phyloP scores from a whole-genome alignment of 2,888 invertebrate species.

The Dynastes tityus region DNA sequence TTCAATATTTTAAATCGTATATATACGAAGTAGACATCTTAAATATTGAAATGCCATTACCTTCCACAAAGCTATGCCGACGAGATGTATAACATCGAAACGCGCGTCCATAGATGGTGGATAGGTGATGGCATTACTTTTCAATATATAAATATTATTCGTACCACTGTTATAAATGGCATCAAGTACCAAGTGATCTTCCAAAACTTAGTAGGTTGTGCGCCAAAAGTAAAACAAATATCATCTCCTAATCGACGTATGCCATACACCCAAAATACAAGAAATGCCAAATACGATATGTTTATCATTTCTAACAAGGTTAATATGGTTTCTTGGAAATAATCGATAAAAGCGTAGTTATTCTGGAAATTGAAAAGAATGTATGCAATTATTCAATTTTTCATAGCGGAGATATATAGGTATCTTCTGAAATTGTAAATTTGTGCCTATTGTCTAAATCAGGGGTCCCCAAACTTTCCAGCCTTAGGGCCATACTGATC shows the following conservation, averaged over 20 bases:
- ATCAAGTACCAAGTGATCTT: slow-evolving; percentile 54
- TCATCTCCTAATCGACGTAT: slow-evolving; percentile 54
- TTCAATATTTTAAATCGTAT: too few relatives aligned
- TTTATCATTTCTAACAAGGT: slow-evolving; percentile 31
- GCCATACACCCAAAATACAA: slow-evolving; percentile 54
- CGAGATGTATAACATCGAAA: too few relatives aligned
- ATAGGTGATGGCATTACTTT: too few relatives aligned
- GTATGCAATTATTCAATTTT: background rate
- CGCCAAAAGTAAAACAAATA: slow-evolving; percentile 54
- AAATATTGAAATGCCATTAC: too few relatives aligned
- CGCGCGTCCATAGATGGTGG: too few relatives aligned
- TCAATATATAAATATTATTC: background rate
- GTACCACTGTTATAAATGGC: slow-evolving; percentile 48
- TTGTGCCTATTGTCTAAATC: too few relatives aligned
- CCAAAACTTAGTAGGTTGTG: slow-evolving; percentile 55
- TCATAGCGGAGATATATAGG: too few relatives aligned
- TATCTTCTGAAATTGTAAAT: too few relatives aligned
- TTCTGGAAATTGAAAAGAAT: slow-evolving; percentile 3
- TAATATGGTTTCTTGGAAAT: slow-evolving; percentile 26
- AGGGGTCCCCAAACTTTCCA: too few relatives aligned
- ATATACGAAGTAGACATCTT: too few relatives aligned
- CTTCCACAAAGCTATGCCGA: too few relatives aligned
- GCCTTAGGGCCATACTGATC: too few relatives aligned
- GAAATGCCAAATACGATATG: slow-evolving; percentile 39
- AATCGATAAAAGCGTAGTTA: slow-evolving; percentile 16